Percentiles rank a stretch among this genome's conserved stretches.
Evolutionary conservation across 2,888 invertebrate genomes (phyloP).

Genomic region (Drosophila picticornis): DNA sequence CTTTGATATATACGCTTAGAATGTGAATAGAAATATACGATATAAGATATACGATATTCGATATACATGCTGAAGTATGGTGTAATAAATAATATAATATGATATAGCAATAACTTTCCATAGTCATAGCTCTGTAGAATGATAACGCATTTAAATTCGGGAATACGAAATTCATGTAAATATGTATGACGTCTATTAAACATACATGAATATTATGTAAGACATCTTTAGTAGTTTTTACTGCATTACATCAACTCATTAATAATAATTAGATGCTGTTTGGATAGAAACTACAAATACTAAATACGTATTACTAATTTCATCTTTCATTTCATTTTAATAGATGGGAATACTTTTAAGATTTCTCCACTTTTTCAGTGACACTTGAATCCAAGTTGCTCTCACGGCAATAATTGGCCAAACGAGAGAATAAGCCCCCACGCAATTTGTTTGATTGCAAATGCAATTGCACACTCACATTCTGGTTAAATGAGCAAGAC

Average conservation of each 20-base stretch:
- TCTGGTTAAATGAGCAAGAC: conserved; percentile 8
- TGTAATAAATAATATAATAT: too few relatives aligned
- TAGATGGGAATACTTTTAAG: background rate
- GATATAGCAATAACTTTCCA: background rate
- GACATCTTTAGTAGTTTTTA: background rate
- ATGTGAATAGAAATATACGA: background rate
- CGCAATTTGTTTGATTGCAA: conserved; percentile 36
- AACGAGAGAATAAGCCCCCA: conserved; percentile 4
- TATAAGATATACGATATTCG: too few relatives aligned
- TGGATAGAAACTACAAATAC: background rate
- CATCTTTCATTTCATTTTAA: background rate
- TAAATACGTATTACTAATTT: background rate
- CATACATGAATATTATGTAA: background rate
- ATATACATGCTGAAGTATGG: too few relatives aligned
- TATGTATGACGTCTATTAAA: background rate
- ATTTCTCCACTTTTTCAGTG: background rate
- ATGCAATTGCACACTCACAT: conserved; percentile 33
- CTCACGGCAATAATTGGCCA: conserved; percentile 32
- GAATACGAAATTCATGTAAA: background rate
- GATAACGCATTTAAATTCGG: background rate
- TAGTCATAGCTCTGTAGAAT: background rate
- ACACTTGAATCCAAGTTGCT: conserved; percentile 2
- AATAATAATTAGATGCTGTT: background rate
- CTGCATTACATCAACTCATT: background rate
- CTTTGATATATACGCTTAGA: conserved; percentile 1